Conservation (phyloP, 2,113 vertebrate species). For the Dipodomys stephensi region DNA sequence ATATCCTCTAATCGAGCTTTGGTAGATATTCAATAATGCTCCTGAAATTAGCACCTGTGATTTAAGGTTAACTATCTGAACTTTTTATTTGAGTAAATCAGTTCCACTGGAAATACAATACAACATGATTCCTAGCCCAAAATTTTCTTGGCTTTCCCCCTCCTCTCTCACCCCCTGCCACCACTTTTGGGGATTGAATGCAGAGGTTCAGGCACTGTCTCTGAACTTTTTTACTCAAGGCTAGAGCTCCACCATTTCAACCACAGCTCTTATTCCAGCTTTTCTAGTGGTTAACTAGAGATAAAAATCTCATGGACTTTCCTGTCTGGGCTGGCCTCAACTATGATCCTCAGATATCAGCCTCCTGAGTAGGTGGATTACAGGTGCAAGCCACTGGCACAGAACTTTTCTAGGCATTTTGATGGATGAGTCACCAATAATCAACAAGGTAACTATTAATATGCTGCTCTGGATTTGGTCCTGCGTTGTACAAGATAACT, state of each 20-base stretch:
- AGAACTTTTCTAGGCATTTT: conserved; percentile 11
- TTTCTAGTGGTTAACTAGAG: too few relatives aligned
- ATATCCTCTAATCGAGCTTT: conserved; percentile 8
- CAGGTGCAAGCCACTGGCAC: background rate
- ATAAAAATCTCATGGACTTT: too few relatives aligned
- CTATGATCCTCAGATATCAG: too few relatives aligned
- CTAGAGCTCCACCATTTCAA: too few relatives aligned
- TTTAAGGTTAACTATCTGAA: conserved; percentile 43
- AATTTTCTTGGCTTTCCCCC: background rate
- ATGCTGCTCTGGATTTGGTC: conserved; percentile 33
- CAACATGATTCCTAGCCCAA: conserved; percentile 3
- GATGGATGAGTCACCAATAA: conserved; percentile 28
- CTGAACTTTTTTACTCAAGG: too few relatives aligned
- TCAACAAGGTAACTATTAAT: conserved; percentile 11
- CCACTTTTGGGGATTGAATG: too few relatives aligned
- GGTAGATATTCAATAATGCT: background rate
- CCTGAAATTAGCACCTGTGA: conserved; percentile 42
- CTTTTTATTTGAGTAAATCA: conserved; percentile 11
- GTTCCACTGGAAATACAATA: conserved; percentile 45
- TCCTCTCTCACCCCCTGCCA: too few relatives aligned
- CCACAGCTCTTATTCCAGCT: too few relatives aligned
- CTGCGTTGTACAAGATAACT: conserved; percentile 41
- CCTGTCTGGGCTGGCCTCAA: too few relatives aligned
- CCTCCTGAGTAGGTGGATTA: too few relatives aligned
- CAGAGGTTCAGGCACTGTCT: too few relatives aligned